Evolutionary conservation across 2,113 vertebrate genomes (phyloP), one percentile per base, ranked within the genome.

Genomic region (Ceyx cyanopectus): DNA sequence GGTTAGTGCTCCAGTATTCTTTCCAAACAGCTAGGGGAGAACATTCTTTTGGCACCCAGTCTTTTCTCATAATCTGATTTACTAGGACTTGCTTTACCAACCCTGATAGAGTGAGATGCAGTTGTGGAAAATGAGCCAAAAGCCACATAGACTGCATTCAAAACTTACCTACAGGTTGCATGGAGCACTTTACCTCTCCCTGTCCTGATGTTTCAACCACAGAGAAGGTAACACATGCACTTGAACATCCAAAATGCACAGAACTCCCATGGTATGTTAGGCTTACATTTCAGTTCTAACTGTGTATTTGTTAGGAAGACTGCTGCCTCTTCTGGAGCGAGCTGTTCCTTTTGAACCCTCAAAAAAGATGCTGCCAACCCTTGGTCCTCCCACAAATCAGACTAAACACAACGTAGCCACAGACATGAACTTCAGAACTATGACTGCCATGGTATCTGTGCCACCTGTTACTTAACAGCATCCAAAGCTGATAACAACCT

Each of bases 291-390:
- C 53, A 65, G 57, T 72, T 8, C 3, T 34, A 84, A 85, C 17
- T 40, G 20, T 23, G 8, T 73, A 73, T 81, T 86, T 83, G 69
- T 57, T 92, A 72, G 76, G 70, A 67, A 89, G 53, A 32, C 46
- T 85, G 81, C 37, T 68, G 50, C n/a, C 74, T 91, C 70, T 87
- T 92, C 84, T 91, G 50, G 57, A 72, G 84, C 65, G 74, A 29
- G 18, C 57, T 81, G 53, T 5, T 93, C 41, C 54, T 84, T 92
- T 57, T 34, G 57, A 75, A 68, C 74, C 61, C 70, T 68, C 48
- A 19, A 22, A 69, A 78, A 92, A 57, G 81, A 87, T 79, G 58
- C 46, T 76, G 57, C 66, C 77, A 81, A 29, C 37, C 70, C 58
- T 19, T 79, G 14, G 50, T 91, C 74, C 74, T 84, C 58, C 78